A percentile compares a stretch with the other conserved stretches of the same genome.
phyloP scores from a whole-genome alignment of 2,797 vertebrate genomes.

The Momotus momota region DNA sequence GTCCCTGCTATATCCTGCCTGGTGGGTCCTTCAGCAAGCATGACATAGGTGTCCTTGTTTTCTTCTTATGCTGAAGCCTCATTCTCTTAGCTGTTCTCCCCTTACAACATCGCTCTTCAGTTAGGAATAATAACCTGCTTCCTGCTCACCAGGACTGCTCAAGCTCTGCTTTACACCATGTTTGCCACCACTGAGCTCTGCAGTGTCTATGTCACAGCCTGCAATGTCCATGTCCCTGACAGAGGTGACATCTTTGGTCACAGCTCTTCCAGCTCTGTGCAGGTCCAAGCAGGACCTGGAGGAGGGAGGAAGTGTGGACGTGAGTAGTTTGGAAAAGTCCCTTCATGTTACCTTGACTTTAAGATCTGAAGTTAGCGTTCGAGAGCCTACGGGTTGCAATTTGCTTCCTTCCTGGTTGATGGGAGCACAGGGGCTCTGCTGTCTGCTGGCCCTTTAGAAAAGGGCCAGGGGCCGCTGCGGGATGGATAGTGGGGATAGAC shows the following conservation, averaged over 20 bases:
- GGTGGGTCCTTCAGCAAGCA: background rate
- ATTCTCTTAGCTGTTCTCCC: background rate
- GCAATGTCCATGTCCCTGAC: background rate
- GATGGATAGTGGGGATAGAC: slow-evolving; percentile 12
- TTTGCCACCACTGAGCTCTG: background rate
- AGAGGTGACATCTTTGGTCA: background rate
- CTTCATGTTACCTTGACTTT: background rate
- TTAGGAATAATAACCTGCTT: background rate
- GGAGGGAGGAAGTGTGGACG: background rate
- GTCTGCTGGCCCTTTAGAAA: background rate
- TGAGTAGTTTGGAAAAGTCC: background rate
- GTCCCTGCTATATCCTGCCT: background rate
- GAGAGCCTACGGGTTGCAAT: background rate
- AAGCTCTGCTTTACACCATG: background rate
- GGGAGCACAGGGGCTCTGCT: background rate
- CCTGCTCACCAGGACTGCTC: background rate
- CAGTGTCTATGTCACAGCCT: background rate
- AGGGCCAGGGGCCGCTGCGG: background rate
- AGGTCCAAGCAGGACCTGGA: background rate
- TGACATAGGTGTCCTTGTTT: background rate
- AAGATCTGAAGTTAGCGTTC: background rate
- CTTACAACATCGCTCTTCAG: background rate
- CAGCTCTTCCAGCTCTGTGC: background rate
- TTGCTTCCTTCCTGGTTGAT: background rate
- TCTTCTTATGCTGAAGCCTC: background rate